Percentiles rank a stretch among this genome's conserved stretches.
phyloP scores from a whole-genome alignment of 1,140 invertebrate genomes.

The Maconellicoccus hirsutus region DNA sequence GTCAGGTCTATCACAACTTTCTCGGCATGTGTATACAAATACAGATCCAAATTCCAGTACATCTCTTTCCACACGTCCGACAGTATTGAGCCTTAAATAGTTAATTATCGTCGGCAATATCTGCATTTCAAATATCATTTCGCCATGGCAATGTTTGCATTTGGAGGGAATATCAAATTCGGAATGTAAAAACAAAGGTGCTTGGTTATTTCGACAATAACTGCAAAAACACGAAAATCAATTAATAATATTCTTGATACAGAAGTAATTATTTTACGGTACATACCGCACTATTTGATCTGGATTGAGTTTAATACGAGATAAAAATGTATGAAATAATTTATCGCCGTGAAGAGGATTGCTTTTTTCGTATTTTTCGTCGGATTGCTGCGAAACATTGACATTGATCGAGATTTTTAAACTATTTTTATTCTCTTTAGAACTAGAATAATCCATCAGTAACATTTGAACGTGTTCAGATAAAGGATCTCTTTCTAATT shows the following conservation, averaged over 20 bases:
- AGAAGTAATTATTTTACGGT: constrained; percentile 15
- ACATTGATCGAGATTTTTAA: constrained; percentile 15
- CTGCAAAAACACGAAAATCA: constrained; percentile 38
- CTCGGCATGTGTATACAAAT: constrained; percentile 64
- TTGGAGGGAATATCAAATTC: constrained; percentile 39
- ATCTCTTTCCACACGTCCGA: constrained; percentile 34
- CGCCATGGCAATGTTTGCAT: constrained; percentile 58
- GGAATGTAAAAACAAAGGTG: constrained; percentile 51
- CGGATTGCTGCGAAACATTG: constrained; percentile 31
- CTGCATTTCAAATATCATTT: constrained; percentile 67
- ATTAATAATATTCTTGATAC: too few species aligned
- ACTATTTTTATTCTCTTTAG: background rate
- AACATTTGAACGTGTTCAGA: constrained; percentile 49
- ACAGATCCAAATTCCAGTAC: constrained; percentile 70
- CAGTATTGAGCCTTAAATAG: constrained; percentile 44
- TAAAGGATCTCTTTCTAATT: constrained; percentile 23
- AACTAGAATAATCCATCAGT: constrained; percentile 45
- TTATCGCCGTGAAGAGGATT: constrained; percentile 65
- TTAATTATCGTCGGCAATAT: constrained; percentile 64
- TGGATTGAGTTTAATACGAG: constrained; percentile 58
- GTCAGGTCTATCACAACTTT: constrained; percentile 45
- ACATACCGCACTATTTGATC: constrained; percentile 71
- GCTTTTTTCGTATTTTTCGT: constrained; percentile 57
- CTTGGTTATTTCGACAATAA: constrained; percentile 52
- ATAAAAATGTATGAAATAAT: constrained; percentile 65